These are phyloP conservation scores for Atrichornis clamosus DNA, from an alignment of 2,113 vertebrate species.

Conservation along the genomic window DNA sequence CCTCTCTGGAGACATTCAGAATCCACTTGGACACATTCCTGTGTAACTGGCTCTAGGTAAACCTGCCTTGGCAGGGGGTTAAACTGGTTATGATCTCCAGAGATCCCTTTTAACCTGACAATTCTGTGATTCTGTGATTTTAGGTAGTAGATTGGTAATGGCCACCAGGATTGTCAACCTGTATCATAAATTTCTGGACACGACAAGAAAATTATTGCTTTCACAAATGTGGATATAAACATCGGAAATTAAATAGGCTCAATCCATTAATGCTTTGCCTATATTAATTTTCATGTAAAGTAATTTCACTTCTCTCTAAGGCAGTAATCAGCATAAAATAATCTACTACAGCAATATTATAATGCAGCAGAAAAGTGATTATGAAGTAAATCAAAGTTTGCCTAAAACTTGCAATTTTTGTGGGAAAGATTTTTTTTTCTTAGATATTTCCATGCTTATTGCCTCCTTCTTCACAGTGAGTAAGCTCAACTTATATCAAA, in stretches of 20 bases:
- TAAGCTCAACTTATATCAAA: not conserved
- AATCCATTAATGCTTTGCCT: not conserved
- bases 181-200: not conserved
- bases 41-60: fast-evolving
- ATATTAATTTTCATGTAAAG: not conserved
- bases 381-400: not conserved
- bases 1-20: not conserved
- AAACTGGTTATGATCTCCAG: not conserved
- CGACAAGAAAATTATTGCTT: not conserved
- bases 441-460: not conserved
- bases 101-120: not conserved
- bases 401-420: not conserved
- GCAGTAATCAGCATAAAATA: not conserved
- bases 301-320: not conserved
- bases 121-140: not conserved
- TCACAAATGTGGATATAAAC: not conserved
- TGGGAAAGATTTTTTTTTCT: not conserved
- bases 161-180: not conserved
- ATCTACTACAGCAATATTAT: not conserved
- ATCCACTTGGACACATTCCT: fast-evolving
- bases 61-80: not conserved
- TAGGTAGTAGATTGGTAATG: not conserved
- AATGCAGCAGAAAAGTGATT: not conserved
- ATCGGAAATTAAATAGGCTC: not conserved
- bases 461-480: not conserved